These are phyloP conservation scores for Theonella swinhoei DNA, from an alignment of 37 sponge, comb jelly and placozoan species.

Conservation along the genomic window DNA sequence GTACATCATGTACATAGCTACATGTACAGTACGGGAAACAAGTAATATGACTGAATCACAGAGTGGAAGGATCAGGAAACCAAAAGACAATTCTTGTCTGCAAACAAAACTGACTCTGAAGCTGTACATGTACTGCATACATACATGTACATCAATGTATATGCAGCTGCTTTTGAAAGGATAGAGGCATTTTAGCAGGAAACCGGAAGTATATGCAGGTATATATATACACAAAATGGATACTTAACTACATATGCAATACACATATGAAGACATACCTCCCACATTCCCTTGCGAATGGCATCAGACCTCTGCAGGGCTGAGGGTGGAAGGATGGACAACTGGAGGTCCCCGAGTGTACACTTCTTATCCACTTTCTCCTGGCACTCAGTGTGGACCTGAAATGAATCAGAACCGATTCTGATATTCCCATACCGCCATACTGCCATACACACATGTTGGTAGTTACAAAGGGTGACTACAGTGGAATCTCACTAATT, in stretches of 20 bases:
- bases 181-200: not conserved
- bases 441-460: constrained; percentile 4
- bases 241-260: not conserved
- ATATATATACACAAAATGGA: not conserved
- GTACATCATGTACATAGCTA: no score
- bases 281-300: constrained; percentile 74
- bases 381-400: constrained; percentile 92
- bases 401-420: constrained; percentile 2
- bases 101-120: no score
- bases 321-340: constrained; percentile 80
- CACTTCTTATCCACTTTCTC: constrained; percentile 44
- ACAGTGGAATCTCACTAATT: not conserved
- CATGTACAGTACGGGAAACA: no score
- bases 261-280: constrained; percentile 53
- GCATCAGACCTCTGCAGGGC: constrained; percentile 69
- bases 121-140: no score
- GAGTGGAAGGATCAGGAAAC: no score
- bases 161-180: no score
- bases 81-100: no score
- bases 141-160: no score
- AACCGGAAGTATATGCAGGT: not conserved
- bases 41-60: no score
- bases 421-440: constrained; percentile 4
- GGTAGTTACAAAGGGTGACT: not conserved
- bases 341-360: constrained; percentile 65